Conservation (phyloP, 2,113 vertebrate species). For the Perognathus longimembris region DNA sequence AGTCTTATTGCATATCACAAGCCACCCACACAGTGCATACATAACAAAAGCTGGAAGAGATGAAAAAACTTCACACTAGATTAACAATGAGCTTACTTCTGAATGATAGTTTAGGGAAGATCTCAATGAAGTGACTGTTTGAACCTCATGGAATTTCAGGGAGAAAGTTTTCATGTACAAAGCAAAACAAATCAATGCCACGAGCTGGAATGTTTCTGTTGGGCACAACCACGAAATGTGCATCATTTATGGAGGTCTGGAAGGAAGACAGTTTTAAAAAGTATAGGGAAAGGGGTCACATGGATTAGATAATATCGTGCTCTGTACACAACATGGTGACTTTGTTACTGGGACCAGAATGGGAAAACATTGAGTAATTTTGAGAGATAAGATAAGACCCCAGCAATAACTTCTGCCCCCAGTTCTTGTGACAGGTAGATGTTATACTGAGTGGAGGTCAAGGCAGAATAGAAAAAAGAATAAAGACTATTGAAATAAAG, state of each 20-base stretch:
- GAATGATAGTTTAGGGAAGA: background rate
- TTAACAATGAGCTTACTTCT: background rate
- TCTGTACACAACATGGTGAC: background rate
- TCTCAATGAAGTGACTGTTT: background rate
- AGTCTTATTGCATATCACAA: background rate
- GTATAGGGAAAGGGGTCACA: background rate
- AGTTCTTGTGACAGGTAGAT: background rate
- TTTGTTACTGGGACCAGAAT: background rate
- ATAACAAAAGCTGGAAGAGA: background rate
- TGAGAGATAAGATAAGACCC: background rate
- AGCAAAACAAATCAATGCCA: background rate
- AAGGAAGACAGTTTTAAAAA: background rate
- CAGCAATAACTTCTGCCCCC: too few species aligned
- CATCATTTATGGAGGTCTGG: background rate
- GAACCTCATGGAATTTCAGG: background rate
- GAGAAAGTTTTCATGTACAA: background rate
- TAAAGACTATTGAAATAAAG: background rate
- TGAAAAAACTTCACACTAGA: background rate
- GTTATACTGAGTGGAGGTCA: background rate
- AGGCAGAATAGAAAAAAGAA: background rate
- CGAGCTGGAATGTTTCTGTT: background rate
- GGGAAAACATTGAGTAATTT: background rate
- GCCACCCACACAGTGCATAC: too few species aligned
- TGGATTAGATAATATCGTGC: background rate
- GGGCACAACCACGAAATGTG: background rate